Base-by-base conservation (phyloP, 2,888 invertebrate genomes). In the Platypus cylindrus region DNA sequence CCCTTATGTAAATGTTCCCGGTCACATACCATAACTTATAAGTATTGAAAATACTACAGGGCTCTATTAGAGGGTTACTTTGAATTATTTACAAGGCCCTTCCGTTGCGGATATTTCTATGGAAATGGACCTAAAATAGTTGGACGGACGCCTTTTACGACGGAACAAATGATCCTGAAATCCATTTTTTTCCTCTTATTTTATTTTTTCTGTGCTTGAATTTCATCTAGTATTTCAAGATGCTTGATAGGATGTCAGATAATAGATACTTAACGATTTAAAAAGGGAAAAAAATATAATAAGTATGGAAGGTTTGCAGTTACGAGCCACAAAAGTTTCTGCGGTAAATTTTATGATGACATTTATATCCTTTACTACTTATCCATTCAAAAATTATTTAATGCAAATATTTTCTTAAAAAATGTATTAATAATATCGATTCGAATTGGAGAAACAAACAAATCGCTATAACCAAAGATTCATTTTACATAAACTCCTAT, bases 21-120 rank as follows among this genome's bases (percentile, higher is more conserved):
- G 47, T 41, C 46, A 49, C 50, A 54, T 53, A 45, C 49, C 51
- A 54, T 53, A 55, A 56, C 46, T 57, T 57, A 56, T 55, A 57
- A 56, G 56, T 56, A 58, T 58, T 51, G 54, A 51, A 49, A 50
- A 50, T 41, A 48, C 48, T 48, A 45, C 51, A 50, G 47, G 48
- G 51, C 52, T 51, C 56, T 55, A 56, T 56, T 56, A 58, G 58
- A 53, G 56, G 58, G 56, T 54, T 54, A 54, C 53, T 56, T 49
- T 59, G 60, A 60, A 59, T 60, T 59, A 60, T 60, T 60, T 60
- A 60, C 59, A 58, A 56, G 58, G 55, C 52, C 50, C 49, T 57
- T 57, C 55, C 57, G 37, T 37, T 40, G 50, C 37, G 43, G 48
- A 54, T 51, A 58, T 58, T 55, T 48, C 44, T 46, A 55, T 54